Percentiles rank a stretch among this genome's conserved stretches.
These are phyloP conservation scores for Fulica atra DNA, from an alignment of 2,113 vertebrate genomes.

Conservation along the genomic window DNA sequence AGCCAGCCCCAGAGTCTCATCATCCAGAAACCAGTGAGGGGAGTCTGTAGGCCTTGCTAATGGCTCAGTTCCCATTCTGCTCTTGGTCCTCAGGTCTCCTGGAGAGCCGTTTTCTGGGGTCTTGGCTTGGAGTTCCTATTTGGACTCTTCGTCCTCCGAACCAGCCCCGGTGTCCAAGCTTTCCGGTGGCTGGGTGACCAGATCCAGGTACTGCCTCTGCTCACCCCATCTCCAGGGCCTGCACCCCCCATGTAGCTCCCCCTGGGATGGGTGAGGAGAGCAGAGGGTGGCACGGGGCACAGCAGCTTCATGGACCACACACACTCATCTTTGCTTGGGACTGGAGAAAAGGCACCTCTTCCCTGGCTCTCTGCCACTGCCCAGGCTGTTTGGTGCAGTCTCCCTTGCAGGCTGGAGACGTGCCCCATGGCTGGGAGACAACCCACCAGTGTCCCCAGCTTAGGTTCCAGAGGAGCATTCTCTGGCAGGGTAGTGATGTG, in stretches of 20 bases:
- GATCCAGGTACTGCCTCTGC: constrained; percentile 82
- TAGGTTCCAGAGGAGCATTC: not conserved
- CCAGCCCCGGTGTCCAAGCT: constrained; percentile 80
- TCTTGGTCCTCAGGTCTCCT: constrained; percentile 79
- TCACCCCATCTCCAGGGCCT: not conserved
- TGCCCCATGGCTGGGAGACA: not conserved
- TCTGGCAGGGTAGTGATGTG: not conserved
- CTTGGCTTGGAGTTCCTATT: constrained; percentile 89
- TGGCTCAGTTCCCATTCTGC: not conserved
- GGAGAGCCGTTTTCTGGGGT: constrained; percentile 89
- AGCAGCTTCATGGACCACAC: not conserved
- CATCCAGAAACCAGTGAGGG: not conserved
- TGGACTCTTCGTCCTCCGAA: constrained; percentile 91
- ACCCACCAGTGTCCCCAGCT: not conserved
- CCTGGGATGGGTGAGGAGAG: not conserved
- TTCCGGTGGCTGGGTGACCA: constrained; percentile 92
- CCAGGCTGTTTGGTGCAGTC: accelerated
- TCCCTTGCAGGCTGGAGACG: not conserved
- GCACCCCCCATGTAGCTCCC: not conserved
- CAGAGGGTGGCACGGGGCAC: not conserved
- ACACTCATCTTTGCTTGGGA: not conserved
- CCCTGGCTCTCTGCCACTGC: not conserved
- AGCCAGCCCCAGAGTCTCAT: not conserved
- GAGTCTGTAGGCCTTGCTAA: not conserved
- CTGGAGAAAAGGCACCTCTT: not conserved